Evolutionary conservation across 2,797 vertebrate species (phyloP), one percentile per base, ranked within the genome.

Genomic region (Chrosomus eos): DNA sequence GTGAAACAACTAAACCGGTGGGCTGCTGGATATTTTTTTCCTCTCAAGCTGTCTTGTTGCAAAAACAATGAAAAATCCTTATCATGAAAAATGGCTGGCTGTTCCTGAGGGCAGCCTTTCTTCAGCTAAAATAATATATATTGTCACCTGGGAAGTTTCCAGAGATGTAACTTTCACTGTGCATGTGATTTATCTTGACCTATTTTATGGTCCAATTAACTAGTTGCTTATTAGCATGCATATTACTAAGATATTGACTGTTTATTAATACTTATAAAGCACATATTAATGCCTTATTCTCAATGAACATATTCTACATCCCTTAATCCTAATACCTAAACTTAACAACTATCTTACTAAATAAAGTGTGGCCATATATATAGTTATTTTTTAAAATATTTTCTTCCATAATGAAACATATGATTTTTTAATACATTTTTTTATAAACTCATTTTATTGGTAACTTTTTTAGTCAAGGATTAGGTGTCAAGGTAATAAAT

Each of bases 21-120:
- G 83, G 82, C 84, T 90, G 87, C 84, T 67, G 76, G 86, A 84
- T 8, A 85, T 88, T 76, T 55, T 86, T 36, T 83, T 86, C 86
- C 33, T 55, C 82, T 80, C 86, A 88, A 89, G 90, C 89, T 88
- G 90, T 89, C 91, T 89, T 90, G 66, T 45, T 76, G 68, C 62
- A 90, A 88, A 92, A 92, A 92, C 91, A 92, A 91, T 93, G 84
- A 90, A 90, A 91, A 85, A 84, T 90, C 89, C 72, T 88, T 85
- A 83, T 88, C 86, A 90, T 88, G 84, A 92, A 89, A 77, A 89
- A 68, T 13, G 19, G 88, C 76, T 40, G 67, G 33, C 60, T 83
- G 31, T 76, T 88, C 72, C 64, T 33, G 53, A 33, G 45, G 66
- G 45, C 64, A 72, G 55, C 23, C 19, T 75, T 55, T 80, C 40